These are phyloP conservation scores for Pocillopora verrucosa DNA, from an alignment of 64 coral and sea anemone species.

Conservation along the genomic window DNA sequence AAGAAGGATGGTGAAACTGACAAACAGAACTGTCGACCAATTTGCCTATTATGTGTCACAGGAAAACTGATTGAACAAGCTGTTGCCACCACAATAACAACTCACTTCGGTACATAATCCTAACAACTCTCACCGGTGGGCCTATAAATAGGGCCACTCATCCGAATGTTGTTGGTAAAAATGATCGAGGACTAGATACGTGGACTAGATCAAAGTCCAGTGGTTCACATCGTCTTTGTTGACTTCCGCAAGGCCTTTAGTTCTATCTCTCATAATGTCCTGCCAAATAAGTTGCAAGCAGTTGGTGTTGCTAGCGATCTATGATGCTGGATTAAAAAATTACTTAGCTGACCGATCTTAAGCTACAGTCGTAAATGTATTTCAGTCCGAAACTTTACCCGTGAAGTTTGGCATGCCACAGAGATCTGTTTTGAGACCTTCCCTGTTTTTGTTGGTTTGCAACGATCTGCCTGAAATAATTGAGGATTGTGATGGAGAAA, in stretches of 20 bases:
- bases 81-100: slow-evolving; percentile 14
- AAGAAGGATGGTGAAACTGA: slow-evolving; percentile 38
- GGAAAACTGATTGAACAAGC: slow-evolving; percentile 34
- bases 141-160: slow-evolving; percentile 20
- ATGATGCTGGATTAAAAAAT: slow-evolving; percentile 27
- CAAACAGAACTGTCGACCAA: slow-evolving; percentile 44
- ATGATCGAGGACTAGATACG: slow-evolving; percentile 7
- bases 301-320: slow-evolving; percentile 20
- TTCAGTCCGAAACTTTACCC: not conserved
- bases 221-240: slow-evolving; percentile 38
- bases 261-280: slow-evolving; percentile 19
- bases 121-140: slow-evolving; percentile 36
- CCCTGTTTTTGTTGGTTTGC: slow-evolving; percentile 28
- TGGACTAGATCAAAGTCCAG: not conserved
- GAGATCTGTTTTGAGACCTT: slow-evolving; percentile 40
- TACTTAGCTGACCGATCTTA: slow-evolving; percentile 26
- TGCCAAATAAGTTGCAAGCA: slow-evolving; percentile 2
- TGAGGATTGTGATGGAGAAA: too few relatives aligned
- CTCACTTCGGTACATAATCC: slow-evolving; percentile 35
- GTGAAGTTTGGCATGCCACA: slow-evolving; percentile 37
- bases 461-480: slow-evolving; percentile 14
- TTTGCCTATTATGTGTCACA: slow-evolving; percentile 35
- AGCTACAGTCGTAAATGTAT: slow-evolving; percentile 19
- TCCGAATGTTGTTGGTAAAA: slow-evolving; percentile 9
- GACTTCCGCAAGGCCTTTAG: slow-evolving; percentile 59